A percentile compares a stretch with the other conserved stretches of the same genome.
Conservation (phyloP, 1,140 invertebrate species). For the Drosophila ogumai region DNA sequence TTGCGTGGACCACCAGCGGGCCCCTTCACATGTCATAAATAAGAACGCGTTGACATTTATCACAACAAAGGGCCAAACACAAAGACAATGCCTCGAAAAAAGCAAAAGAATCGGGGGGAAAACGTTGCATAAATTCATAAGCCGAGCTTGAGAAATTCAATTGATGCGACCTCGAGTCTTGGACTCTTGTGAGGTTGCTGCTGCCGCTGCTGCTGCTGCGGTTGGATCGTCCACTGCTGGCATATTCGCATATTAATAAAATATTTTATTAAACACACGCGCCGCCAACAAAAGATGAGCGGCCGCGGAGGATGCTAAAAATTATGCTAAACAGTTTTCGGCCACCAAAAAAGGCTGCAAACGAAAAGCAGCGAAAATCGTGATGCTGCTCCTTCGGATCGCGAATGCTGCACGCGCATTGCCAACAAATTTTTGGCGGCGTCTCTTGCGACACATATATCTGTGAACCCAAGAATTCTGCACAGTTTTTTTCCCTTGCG, state of each 20-base stretch:
- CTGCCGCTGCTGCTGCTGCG: constrained; percentile 25
- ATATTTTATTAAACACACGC: constrained; percentile 85
- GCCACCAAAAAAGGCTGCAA: constrained; percentile 75
- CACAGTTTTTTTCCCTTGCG: constrained; percentile 29
- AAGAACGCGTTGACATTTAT: constrained; percentile 85
- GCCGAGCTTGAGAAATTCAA: constrained; percentile 81
- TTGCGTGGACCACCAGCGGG: constrained; percentile 64
- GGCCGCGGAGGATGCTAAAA: constrained; percentile 53
- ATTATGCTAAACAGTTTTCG: constrained; percentile 80
- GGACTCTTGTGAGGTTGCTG: constrained; percentile 20
- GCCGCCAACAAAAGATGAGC: constrained; percentile 69
- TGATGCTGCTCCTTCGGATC: constrained; percentile 51
- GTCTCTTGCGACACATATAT: constrained; percentile 84
- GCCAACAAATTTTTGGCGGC: constrained; percentile 84
- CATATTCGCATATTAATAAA: constrained; percentile 83
- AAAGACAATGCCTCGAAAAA: constrained; percentile 53
- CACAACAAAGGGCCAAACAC: constrained; percentile 77
- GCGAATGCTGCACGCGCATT: constrained; percentile 37
- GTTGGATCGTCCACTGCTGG: constrained; percentile 52
- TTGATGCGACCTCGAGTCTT: constrained; percentile 65
- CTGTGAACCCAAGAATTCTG: constrained; percentile 55
- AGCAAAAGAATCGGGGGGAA: constrained; percentile 31
- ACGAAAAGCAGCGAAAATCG: constrained; percentile 70
- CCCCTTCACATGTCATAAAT: constrained; percentile 84
- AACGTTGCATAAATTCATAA: constrained; percentile 84